These are phyloP conservation scores for Aleiodes sp. DNA, from an alignment of 1,140 invertebrate genomes.

Conservation along the genomic window DNA sequence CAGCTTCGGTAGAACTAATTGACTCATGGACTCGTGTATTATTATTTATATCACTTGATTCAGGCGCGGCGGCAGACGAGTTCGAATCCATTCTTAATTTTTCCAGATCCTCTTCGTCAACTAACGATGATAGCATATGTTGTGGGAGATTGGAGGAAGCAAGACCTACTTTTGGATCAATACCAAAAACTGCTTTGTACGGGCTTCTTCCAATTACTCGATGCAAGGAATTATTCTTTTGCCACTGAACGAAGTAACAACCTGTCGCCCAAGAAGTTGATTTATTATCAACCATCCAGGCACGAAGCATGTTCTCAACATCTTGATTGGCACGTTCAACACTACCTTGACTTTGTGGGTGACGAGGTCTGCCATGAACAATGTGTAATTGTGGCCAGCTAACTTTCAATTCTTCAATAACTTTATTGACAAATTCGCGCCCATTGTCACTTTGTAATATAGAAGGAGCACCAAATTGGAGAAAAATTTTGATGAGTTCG, in stretches of 20 bases:
- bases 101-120: no score
- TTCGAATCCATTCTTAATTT: no score
- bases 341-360: slow-evolving; percentile 49
- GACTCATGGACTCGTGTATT: no score
- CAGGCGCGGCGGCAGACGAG: no score
- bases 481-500: no score
- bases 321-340: slow-evolving; percentile 56
- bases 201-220: no score
- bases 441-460: slow-evolving; percentile 42
- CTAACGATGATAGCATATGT: no score
- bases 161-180: no score
- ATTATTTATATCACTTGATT: no score
- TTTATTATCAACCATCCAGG: slow-evolving; percentile 46
- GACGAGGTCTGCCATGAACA: slow-evolving; percentile 51
- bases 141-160: no score
- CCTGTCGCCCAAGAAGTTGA: slow-evolving; percentile 45
- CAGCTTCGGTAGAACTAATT: no score
- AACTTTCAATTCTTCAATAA: slow-evolving; percentile 40
- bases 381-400: slow-evolving; percentile 52
- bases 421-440: slow-evolving; percentile 39
- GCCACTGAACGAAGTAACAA: slow-evolving; percentile 45
- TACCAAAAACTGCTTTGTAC: no score
- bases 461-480: slow-evolving; percentile 43
- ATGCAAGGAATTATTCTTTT: slow-evolving; percentile 46
- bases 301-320: slow-evolving; percentile 52